A percentile compares a stretch with the other conserved stretches of the same genome.
phyloP scores from a whole-genome alignment of 2,797 vertebrate species.

The Catamblyrhynchus diadema region DNA sequence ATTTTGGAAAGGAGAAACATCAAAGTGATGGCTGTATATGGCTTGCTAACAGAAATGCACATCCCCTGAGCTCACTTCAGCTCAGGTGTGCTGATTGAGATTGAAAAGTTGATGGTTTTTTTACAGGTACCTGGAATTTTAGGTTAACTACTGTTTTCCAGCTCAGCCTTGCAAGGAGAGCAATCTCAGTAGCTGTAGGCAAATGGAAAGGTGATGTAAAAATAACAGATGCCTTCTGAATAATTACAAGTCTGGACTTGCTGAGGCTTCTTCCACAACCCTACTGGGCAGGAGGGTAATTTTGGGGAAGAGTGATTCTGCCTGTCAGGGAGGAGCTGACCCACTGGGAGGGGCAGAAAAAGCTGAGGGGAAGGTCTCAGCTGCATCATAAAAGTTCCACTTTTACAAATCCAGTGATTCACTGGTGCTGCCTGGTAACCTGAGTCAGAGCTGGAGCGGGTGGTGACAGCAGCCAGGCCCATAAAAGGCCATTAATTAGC shows the following conservation, averaged over 20 bases:
- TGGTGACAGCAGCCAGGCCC: not conserved
- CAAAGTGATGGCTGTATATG: not conserved
- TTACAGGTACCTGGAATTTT: not conserved
- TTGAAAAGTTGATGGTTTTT: not conserved
- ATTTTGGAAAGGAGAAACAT: not conserved
- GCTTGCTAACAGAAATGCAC: not conserved
- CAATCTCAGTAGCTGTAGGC: not conserved
- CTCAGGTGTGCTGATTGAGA: not conserved
- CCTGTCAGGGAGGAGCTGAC: not conserved
- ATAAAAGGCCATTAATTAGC: not conserved
- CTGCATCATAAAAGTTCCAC: not conserved
- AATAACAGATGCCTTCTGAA: not conserved
- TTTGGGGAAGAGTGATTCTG: not conserved
- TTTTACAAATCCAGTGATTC: constrained; percentile 15
- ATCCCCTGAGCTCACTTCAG: not conserved
- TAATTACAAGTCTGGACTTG: not conserved
- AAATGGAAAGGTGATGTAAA: not conserved
- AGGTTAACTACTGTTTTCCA: not conserved
- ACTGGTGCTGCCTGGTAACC: not conserved
- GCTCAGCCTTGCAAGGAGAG: not conserved
- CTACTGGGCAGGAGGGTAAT: not conserved
- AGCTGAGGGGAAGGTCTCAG: not conserved
- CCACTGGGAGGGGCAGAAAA: not conserved
- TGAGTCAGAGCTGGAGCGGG: not conserved
- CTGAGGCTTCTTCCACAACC: not conserved